Conservation (phyloP, 2,113 vertebrate genomes). For the Macquaria ambigua region DNA sequence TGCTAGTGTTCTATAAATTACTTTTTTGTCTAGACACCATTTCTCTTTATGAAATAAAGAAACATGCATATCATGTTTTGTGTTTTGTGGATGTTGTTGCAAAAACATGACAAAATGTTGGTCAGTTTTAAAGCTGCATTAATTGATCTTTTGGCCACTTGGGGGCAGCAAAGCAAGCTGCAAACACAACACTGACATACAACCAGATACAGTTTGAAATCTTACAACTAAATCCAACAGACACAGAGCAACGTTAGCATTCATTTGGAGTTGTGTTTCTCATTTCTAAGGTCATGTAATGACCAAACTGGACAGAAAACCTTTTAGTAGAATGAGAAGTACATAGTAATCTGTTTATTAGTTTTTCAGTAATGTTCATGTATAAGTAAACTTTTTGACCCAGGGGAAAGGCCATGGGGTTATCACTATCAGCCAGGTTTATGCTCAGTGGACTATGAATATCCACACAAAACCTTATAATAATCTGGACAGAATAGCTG, state of each 20-base stretch:
- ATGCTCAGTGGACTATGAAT: not conserved
- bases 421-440: not conserved
- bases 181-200: not conserved
- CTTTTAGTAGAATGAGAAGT: too few relatives aligned
- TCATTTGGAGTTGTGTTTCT: too few relatives aligned
- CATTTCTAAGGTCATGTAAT: too few relatives aligned
- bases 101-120: not conserved
- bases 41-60: conserved; percentile 99
- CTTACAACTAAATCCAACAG: not conserved
- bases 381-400: not conserved
- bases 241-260: not conserved
- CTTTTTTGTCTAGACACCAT: conserved; percentile 99
- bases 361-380: not conserved
- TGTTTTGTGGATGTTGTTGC: conserved; percentile 13
- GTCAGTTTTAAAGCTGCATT: not conserved
- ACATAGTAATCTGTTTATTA: too few relatives aligned
- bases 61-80: conserved; percentile 89
- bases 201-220: not conserved
- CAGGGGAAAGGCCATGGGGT: not conserved
- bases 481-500: not conserved
- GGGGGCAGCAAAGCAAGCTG: not conserved
- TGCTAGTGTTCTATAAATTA: conserved; percentile 97
- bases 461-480: not conserved
- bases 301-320: too few relatives aligned
- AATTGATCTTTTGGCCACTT: not conserved